Percentiles rank a stretch among this genome's conserved stretches.
Conservation (phyloP, 2,888 invertebrate species). For the Phytoseiulus persimilis region DNA sequence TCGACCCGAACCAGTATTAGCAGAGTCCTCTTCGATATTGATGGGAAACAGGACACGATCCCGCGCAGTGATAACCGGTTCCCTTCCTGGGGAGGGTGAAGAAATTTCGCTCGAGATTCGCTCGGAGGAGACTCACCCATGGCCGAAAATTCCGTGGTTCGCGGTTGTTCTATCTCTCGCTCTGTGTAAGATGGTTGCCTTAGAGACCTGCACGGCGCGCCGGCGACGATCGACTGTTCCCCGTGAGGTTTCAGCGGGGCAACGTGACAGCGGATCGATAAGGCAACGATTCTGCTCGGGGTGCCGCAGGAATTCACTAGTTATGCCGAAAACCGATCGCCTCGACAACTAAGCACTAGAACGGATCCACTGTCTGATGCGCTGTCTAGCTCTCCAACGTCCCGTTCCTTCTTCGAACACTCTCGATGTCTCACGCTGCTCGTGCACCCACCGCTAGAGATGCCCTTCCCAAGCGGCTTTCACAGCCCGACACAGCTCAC, state of each 20-base stretch:
- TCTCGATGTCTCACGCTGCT: neutral
- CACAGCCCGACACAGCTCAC: neutral
- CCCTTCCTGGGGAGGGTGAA: no score
- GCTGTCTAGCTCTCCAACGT: neutral
- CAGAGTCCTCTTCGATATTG: no score
- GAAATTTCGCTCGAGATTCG: neutral
- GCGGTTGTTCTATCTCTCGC: neutral
- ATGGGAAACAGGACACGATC: no score
- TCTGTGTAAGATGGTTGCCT: constrained; percentile 38
- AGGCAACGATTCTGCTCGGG: neutral
- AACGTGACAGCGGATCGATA: neutral
- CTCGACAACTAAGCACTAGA: neutral
- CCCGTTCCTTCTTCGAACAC: neutral
- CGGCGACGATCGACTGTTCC: neutral
- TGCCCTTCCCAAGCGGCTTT: neutral
- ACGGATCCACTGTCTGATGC: neutral
- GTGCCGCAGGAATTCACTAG: neutral
- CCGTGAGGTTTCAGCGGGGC: neutral
- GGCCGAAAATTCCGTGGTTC: neutral
- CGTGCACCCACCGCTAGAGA: neutral
- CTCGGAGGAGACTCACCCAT: neutral
- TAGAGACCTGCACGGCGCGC: constrained; percentile 7
- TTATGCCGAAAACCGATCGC: neutral
- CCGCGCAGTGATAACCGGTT: no score
- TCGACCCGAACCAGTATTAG: no score